A percentile compares a stretch with the other conserved stretches of the same genome.
Conservation (phyloP, 1,140 invertebrate genomes). For the Lordiphosa collinella region DNA sequence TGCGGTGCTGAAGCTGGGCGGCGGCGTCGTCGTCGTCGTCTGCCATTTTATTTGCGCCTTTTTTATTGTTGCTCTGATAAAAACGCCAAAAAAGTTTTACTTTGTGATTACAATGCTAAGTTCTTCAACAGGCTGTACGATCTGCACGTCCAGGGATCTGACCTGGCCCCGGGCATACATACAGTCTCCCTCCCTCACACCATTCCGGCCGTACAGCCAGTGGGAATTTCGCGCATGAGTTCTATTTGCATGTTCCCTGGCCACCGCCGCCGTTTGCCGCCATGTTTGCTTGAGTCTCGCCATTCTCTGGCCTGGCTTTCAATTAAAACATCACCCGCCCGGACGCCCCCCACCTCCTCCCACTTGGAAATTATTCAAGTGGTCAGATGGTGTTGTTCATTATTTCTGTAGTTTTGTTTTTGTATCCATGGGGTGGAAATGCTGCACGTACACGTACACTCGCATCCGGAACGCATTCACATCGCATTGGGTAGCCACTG, state of each 20-base stretch:
- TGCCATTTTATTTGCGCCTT: slow-evolving; percentile 12
- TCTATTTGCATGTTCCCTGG: slow-evolving; percentile 34
- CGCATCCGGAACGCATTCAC: slow-evolving; percentile 28
- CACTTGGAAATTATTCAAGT: slow-evolving; percentile 69
- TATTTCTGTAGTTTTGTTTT: slow-evolving; percentile 57
- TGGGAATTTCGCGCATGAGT: slow-evolving; percentile 19
- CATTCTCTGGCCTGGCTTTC: slow-evolving; percentile 61
- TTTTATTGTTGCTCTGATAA: slow-evolving; percentile 11
- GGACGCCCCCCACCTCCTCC: slow-evolving; percentile 1
- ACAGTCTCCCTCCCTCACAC: not conserved
- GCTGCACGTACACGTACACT: slow-evolving; percentile 21
- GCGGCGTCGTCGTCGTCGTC: not conserved
- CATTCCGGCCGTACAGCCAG: not conserved
- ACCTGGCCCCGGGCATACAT: not conserved
- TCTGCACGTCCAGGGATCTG: slow-evolving; percentile 7
- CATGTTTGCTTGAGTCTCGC: slow-evolving; percentile 42
- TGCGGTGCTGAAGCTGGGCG: slow-evolving; percentile 1
- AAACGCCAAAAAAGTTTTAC: slow-evolving; percentile 9
- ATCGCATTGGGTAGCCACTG: slow-evolving; percentile 23
- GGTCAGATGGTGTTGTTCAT: slow-evolving; percentile 77
- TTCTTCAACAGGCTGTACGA: slow-evolving; percentile 3
- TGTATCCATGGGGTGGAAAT: slow-evolving; percentile 53
- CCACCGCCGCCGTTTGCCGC: slow-evolving; percentile 26
- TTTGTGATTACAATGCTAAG: slow-evolving; percentile 15
- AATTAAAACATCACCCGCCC: slow-evolving; percentile 69